These are phyloP conservation scores for Corvus hawaiiensis DNA, from an alignment of 2,113 vertebrate species.

Conservation along the genomic window DNA sequence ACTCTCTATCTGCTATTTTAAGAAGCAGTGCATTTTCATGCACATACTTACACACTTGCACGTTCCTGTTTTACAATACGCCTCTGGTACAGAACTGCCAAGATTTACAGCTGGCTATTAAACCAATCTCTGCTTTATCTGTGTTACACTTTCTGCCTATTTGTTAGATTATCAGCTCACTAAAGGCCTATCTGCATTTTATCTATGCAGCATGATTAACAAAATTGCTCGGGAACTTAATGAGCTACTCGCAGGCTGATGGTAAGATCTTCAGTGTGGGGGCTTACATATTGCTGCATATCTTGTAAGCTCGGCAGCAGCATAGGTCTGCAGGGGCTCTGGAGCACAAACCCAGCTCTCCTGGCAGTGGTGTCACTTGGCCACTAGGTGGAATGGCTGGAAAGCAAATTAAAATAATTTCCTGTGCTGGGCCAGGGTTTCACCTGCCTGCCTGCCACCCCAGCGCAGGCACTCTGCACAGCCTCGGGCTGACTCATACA, in stretches of 20 bases:
- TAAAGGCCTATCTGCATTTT: conserved; percentile 54
- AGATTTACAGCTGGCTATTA: conserved; percentile 58
- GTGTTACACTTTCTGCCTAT: conserved; percentile 52
- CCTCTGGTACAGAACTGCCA: conserved; percentile 17
- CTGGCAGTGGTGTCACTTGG: conserved; percentile 5
- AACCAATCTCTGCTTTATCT: conserved; percentile 23
- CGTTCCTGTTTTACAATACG: neutral
- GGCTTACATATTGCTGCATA: neutral
- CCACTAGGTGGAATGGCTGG: conserved; percentile 43
- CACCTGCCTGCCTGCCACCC: neutral
- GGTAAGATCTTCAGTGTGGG: neutral
- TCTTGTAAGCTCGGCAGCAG: neutral
- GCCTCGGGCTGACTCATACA: neutral
- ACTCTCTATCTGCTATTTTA: conserved; percentile 27
- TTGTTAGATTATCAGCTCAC: conserved; percentile 51
- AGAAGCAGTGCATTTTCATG: conserved; percentile 8
- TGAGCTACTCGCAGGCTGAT: neutral
- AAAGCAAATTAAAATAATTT: neutral
- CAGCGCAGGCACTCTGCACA: neutral
- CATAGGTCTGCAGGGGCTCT: neutral
- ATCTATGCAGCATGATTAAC: conserved; percentile 27
- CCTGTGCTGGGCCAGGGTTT: neutral
- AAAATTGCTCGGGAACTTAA: conserved; percentile 39
- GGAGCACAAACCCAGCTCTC: neutral
- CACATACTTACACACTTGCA: neutral